phyloP scores from a whole-genome alignment of 2,888 invertebrate genomes.

The Ypsolopha sequella region DNA sequence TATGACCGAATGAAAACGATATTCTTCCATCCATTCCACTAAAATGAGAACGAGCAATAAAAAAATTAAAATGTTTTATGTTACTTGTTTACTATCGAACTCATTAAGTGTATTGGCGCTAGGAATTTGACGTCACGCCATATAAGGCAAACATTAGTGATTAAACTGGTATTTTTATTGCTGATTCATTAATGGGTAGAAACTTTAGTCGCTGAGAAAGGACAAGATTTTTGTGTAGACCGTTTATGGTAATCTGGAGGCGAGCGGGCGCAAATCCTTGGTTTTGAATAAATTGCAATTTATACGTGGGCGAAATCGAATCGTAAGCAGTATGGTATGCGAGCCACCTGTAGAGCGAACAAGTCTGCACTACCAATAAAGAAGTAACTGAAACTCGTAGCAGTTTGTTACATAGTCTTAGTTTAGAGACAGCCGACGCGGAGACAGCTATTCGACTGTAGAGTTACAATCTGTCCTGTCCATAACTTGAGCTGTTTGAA shows the following conservation, averaged over 20 bases:
- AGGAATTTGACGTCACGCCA: conserved; percentile 1
- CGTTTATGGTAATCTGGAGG: conserved; percentile 13
- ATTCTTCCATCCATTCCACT: conserved; percentile 43
- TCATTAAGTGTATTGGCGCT: conserved; percentile 8
- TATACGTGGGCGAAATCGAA: conserved; percentile 46
- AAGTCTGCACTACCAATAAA: conserved; percentile 19
- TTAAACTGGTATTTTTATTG: conserved; percentile 4
- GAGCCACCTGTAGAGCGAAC: conserved; percentile 43
- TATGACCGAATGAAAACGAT: conserved; percentile 33
- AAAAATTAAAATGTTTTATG: conserved; percentile 32
- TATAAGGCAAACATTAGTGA: neutral
- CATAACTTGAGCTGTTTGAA: too few relatives aligned
- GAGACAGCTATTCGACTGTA: neutral
- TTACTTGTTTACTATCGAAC: conserved; percentile 32
- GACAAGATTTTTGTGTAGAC: conserved; percentile 5
- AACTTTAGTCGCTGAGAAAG: neutral
- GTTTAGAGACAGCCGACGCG: neutral
- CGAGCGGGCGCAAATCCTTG: conserved; percentile 48
- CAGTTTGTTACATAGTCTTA: conserved; percentile 8
- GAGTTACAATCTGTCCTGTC: too few relatives aligned
- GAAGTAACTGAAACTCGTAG: conserved; percentile 23
- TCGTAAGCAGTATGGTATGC: conserved; percentile 42
- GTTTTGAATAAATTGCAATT: conserved; percentile 55
- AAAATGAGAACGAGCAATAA: conserved; percentile 17
- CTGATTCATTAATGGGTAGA: neutral